A percentile compares a stretch with the other conserved stretches of the same genome.
phyloP scores from a whole-genome alignment of 2,113 vertebrate genomes.

The Psilopogon haemacephalus region DNA sequence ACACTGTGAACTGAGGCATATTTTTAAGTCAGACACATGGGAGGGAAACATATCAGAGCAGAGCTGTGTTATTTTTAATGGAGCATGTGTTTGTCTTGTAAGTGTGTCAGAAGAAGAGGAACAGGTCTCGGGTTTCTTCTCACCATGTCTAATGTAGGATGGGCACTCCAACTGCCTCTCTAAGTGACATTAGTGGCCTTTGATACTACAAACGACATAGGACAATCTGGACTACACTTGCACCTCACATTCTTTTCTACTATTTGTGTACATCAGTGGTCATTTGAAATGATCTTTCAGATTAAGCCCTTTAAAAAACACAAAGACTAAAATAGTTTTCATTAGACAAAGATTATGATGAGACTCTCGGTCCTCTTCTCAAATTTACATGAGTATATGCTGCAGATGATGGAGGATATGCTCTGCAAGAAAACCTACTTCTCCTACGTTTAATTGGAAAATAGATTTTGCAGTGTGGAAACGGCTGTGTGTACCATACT shows the following conservation, averaged over 20 bases:
- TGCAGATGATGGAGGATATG: background rate
- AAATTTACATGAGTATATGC: background rate
- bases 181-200: background rate
- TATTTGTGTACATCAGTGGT: background rate
- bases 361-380: background rate
- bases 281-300: background rate
- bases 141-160: constrained; percentile 4
- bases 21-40: constrained; percentile 67
- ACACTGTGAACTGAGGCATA: constrained; percentile 65
- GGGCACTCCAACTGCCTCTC: background rate
- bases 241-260: background rate
- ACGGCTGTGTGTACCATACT: background rate
- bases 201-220: background rate
- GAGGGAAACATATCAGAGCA: constrained; percentile 67
- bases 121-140: constrained; percentile 75
- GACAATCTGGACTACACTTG: background rate
- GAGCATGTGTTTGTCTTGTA: constrained; percentile 83
- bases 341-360: background rate
- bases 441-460: background rate
- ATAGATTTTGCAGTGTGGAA: constrained; percentile 15
- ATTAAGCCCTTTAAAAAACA: background rate
- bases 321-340: background rate
- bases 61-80: constrained; percentile 84
- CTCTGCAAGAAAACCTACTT: background rate
- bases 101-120: constrained; percentile 55